These are phyloP conservation scores for Ptilonorhynchus violaceus DNA, from an alignment of 2,113 vertebrate species.

Conservation along the genomic window DNA sequence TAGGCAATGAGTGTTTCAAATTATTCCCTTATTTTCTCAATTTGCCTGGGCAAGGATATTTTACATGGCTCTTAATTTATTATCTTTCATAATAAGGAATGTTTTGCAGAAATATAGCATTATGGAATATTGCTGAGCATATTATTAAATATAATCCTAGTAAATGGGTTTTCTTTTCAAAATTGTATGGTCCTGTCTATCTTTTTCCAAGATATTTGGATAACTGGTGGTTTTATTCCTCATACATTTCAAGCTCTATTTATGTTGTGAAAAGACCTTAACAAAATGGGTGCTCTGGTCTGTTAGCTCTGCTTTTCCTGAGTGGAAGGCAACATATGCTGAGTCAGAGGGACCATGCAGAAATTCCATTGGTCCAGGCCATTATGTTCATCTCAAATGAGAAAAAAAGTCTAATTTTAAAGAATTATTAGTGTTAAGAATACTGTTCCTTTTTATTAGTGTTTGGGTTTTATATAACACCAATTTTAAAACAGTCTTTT, in stretches of 20 bases:
- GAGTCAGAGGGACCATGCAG: neutral
- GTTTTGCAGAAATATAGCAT: constrained; percentile 7
- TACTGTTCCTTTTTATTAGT: neutral
- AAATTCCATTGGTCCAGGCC: neutral
- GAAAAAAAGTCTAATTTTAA: neutral
- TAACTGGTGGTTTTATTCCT: neutral
- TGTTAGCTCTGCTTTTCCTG: neutral
- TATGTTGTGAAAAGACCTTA: neutral
- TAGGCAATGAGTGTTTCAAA: neutral
- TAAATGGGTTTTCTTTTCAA: neutral
- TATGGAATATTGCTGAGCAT: constrained; percentile 1
- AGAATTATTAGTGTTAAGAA: neutral
- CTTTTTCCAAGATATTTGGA: neutral
- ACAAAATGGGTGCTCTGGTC: neutral
- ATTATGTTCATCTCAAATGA: neutral
- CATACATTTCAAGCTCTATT: neutral
- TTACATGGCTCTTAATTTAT: constrained; percentile 41
- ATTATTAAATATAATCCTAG: constrained; percentile 27
- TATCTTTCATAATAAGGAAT: constrained; percentile 46
- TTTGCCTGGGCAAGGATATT: neutral
- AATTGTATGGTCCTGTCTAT: neutral
- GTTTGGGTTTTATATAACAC: neutral
- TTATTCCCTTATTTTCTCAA: constrained; percentile 32
- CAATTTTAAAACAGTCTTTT: neutral
- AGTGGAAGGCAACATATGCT: neutral